Conservation (phyloP, 2,888 invertebrate species). For the Melipona beecheii region DNA sequence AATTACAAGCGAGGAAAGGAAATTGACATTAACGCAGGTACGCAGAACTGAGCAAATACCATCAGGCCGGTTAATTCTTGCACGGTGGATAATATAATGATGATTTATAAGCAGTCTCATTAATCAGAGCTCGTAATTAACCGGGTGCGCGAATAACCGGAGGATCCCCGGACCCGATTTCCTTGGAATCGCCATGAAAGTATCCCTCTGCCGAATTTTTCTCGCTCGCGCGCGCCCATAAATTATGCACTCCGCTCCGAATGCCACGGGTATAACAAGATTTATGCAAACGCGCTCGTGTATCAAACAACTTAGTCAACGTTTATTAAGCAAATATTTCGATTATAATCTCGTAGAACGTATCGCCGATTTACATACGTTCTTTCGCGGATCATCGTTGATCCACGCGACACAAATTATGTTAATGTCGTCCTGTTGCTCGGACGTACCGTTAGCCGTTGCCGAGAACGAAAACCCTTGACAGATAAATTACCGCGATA, state of each 20-base stretch:
- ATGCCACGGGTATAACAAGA: not conserved
- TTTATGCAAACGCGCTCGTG: not conserved
- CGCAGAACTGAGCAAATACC: not conserved
- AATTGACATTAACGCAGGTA: not conserved
- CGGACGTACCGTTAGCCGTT: slow-evolving; percentile 10
- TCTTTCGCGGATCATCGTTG: not conserved
- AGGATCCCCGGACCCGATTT: slow-evolving; percentile 2
- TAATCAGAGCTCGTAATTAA: slow-evolving; percentile 15
- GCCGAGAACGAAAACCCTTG: not conserved
- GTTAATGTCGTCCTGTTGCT: slow-evolving; percentile 12
- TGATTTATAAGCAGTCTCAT: slow-evolving; percentile 19
- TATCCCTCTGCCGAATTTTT: slow-evolving; percentile 2
- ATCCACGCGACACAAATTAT: not conserved
- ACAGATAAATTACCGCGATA: slow-evolving; percentile 49
- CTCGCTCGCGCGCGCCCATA: not conserved
- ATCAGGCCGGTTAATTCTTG: not conserved
- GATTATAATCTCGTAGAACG: not conserved
- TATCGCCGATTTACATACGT: not conserved
- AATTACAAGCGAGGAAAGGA: not conserved
- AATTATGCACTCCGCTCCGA: not conserved
- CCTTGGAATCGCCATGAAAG: slow-evolving; percentile 22
- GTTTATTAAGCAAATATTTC: slow-evolving; percentile 9
- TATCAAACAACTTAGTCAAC: not conserved
- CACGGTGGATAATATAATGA: slow-evolving; percentile 16
- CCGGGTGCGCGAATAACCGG: not conserved